Evolutionary conservation across 2,888 invertebrate genomes (phyloP).

Genomic region (Monochamus alternatus): DNA sequence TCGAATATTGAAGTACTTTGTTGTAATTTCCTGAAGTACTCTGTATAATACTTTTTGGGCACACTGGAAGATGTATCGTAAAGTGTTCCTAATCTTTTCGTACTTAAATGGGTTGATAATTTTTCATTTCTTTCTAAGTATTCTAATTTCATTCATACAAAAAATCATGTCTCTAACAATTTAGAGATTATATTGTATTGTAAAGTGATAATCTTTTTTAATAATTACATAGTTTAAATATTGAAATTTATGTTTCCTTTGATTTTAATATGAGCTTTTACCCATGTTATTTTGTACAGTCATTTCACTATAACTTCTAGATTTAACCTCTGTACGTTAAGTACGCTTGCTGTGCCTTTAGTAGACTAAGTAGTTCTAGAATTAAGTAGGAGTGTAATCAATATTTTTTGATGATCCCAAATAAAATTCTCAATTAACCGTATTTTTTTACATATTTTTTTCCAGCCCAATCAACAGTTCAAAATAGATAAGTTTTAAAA

Average conservation of each 20-base stretch:
- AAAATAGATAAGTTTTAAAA: too few species aligned
- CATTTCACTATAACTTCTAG: constrained; percentile 55
- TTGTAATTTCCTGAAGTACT: constrained; percentile 43
- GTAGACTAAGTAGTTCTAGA: constrained; percentile 65
- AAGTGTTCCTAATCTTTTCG: constrained; percentile 55
- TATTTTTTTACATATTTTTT: background rate
- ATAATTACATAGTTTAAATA: constrained; percentile 47
- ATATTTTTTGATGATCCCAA: constrained; percentile 67
- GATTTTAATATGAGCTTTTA: constrained; percentile 50
- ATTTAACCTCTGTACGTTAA: constrained; percentile 68
- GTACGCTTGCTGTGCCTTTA: constrained; percentile 72
- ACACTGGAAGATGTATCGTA: constrained; percentile 41
- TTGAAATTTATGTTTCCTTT: constrained; percentile 44
- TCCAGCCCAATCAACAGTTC: too few species aligned
- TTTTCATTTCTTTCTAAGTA: constrained; percentile 39
- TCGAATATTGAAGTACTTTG: constrained; percentile 37
- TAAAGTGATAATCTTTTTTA: constrained; percentile 47
- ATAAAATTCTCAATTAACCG: constrained; percentile 52
- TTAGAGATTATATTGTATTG: constrained; percentile 34
- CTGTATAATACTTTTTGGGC: constrained; percentile 51
- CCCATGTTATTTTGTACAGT: constrained; percentile 60
- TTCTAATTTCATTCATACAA: constrained; percentile 17
- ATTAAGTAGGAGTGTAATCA: constrained; percentile 67
- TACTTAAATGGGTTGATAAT: constrained; percentile 55
- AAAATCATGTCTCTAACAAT: constrained; percentile 12